Base-by-base conservation (phyloP, 2,888 invertebrate species). In the Charanyca ferruginea region DNA sequence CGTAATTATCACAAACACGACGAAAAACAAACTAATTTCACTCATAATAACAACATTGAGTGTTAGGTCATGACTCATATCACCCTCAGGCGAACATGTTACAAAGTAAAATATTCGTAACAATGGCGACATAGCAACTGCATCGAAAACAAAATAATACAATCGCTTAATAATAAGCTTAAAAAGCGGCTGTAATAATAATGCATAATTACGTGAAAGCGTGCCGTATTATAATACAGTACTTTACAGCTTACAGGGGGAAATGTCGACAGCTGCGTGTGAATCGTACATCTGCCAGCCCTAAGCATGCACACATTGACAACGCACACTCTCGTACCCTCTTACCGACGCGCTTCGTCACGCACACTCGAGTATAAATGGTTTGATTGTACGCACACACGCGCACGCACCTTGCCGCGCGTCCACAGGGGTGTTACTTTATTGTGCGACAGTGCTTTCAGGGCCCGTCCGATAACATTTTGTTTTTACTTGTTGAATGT, bases 401-500 rank as follows among this genome's bases (percentile, higher is more conserved):
- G 61, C 79, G 41, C 76, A 79, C 83, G 66, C 87, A 88, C 89
- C 87, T 89, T 87, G 85, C 84, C 72, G 79, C 81, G 57, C 68
- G 49, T 57, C 79, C 75, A 73, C 80, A 86, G 89, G 92, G 92
- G 92, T 90, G 93, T 88, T 89, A 86, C 89, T 87, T 90, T 85
- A 91, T 91, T 91, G 87, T 83, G 79, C 73, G 85, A 86, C 86
- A 85, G 73, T 78, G 83, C 81, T 85, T 85, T 84, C 89, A 92
- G 92, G 91, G 90, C 83, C 88, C 86, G 80, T 79, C 84, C 90
- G 92, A 91, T 92, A 93, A 90, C 91, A 90, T 93, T 94, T 94
- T 94, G 94, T 95, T 95, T 94, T 94, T 94, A 95, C 95, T 94
- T 95, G 95, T 95, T 95, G 95, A 94, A 93, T 92, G 89, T 89